Base-by-base conservation (phyloP, 2,888 invertebrate species). In the Limnephilus lunatus region DNA sequence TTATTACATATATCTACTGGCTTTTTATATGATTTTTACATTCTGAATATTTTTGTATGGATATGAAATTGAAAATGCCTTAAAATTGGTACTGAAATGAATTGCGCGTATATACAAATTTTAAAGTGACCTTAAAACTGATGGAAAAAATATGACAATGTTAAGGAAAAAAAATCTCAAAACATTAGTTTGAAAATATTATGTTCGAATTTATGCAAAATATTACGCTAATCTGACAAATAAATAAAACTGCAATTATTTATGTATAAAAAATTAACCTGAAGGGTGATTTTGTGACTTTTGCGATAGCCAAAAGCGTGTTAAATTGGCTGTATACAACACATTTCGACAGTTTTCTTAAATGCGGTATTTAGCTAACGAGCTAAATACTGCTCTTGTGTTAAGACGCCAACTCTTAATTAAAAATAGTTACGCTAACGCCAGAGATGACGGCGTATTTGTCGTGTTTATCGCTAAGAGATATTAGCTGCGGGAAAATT, bases 101-200 rank as follows among this genome's bases (percentile, higher is more conserved):
- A 32, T 35, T 35, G 39, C 14, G 3, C 15, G 1, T 68, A 68
- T 68, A 68, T 68, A 68, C 68, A 68, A 68, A 68, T 68, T 68
- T 68, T 9, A 68, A 68, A 86, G 86, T 86, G 86, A 86, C 86
- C 86, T 86, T 86, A 86, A 86, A 44, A 85, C 11, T 3, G 11
- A 39, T 35, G 12, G 25, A 32, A 83, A n/a, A 35, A 25, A 12
- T 44, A 1, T 83, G 19, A 35, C 15, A 83, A 35, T 83, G 25
- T 83, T 25, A n/a, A 68, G 68, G 68, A 68, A 53, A 53, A 15
- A 53, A 19, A 53, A 68, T 68, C 25, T 25, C 68, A n/a, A n/a
- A 68, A 7, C 14, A 19, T 83, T 30, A 14, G 82, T 82, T 82
- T 31, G 31, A 30, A n/a, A 85, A 25, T n/a, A 35, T 39, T 86